Evolutionary conservation across 2,797 vertebrate genomes (phyloP), one percentile per base, ranked within the genome.

Genomic region (Helicolenus hilgendorfi): DNA sequence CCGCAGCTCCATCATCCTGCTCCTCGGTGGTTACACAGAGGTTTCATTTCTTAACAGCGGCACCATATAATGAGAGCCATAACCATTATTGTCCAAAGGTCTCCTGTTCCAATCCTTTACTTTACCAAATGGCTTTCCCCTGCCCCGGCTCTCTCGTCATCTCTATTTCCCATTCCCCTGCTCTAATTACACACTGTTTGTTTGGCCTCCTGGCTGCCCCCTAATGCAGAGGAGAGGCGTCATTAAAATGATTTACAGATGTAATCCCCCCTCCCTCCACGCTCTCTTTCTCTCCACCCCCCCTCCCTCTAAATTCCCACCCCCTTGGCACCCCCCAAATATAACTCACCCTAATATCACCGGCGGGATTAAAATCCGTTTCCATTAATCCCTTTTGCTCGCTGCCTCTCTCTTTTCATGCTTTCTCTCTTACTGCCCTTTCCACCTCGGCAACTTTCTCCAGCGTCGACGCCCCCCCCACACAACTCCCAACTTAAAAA

Each of bases 171-270:
- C 78, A 79, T 92, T 93, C 91, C 86, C 88, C 82, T 63, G 87
- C 89, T 95, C 92, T 96, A 96, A 96, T 96, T 96, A 95, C 94
- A 94, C 89, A 87, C 84, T 94, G 95, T 96, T 95, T 96, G 94
- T 95, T 95, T 93, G 95, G 95, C 95, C 94, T 93, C 87, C 91
- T 94, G 90, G 91, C 94, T 95, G 90, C 77, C 87, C 93, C 89
- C 75, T 86, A 88, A 95, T 94, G 91, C 92, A 93, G 92, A 92
- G 90, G 92, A 91, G 94, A 91, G 89, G 85, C 79, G 58, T 95
- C 92, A 94, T 96, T 96, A 96, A 94, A 95, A 96, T 95, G 92
- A 96, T 96, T 96, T 95, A 96, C 89, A 91, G 83, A 94, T 88
- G 86, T 94, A 94, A 95, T 84, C 89, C 91, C 83, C 83, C 86